Evolutionary conservation across 1,140 invertebrate species (phyloP).

Genomic region (Euwallacea similis): DNA sequence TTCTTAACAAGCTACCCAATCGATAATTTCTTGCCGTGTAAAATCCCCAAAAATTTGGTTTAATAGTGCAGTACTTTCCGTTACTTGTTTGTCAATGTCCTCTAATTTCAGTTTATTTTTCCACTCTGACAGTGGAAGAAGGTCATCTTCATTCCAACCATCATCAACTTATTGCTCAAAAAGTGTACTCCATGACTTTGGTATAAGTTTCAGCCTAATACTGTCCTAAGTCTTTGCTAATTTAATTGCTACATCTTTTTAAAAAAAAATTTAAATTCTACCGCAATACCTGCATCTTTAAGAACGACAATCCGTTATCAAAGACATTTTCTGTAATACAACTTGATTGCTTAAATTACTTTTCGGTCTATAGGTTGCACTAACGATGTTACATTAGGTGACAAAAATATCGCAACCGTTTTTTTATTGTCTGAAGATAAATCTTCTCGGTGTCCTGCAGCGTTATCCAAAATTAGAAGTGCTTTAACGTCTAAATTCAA

Average conservation of each 20-base stretch:
- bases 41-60: neutral
- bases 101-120: neutral
- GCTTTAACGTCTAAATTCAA: no score
- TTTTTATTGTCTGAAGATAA: no score
- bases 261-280: slow-evolving; percentile 9
- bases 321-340: slow-evolving; percentile 40
- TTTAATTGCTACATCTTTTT: slow-evolving; percentile 20
- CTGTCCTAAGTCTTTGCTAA: slow-evolving; percentile 1
- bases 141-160: slow-evolving; percentile 5
- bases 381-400: no score
- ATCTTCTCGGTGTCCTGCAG: no score
- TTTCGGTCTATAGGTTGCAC: slow-evolving; percentile 52
- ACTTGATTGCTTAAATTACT: slow-evolving; percentile 47
- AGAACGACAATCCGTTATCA: slow-evolving; percentile 9
- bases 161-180: no score
- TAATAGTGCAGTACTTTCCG: neutral
- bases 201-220: slow-evolving; percentile 1
- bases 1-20: neutral
- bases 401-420: no score
- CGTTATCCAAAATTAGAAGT: no score
- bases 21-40: neutral
- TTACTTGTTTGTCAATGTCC: neutral
- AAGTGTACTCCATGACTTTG: slow-evolving; percentile 2
- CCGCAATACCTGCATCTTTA: slow-evolving; percentile 10
- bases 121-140: neutral